Conservation (phyloP, 2,113 vertebrate genomes). For the Sakesphorus luctuosus region DNA sequence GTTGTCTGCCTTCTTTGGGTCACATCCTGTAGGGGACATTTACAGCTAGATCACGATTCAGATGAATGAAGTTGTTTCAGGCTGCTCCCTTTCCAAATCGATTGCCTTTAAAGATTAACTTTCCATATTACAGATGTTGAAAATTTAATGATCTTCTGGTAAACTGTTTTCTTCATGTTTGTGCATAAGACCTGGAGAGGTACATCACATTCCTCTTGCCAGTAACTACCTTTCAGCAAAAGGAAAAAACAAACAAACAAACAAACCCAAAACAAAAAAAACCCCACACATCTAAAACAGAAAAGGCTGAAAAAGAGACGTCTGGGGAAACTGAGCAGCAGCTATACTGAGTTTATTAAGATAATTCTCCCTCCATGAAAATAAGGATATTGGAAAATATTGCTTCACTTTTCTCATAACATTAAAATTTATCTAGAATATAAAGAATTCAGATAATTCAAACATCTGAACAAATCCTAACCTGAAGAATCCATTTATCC, state of each 20-base stretch:
- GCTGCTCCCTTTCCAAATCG: neutral
- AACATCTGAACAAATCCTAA: neutral
- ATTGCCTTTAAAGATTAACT: neutral
- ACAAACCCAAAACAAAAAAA: no score
- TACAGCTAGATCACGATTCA: neutral
- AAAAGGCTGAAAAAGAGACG: neutral
- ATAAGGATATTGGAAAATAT: neutral
- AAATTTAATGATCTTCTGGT: neutral
- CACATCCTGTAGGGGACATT: neutral
- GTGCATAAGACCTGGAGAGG: neutral
- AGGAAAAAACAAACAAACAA: neutral
- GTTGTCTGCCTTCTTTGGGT: neutral
- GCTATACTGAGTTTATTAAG: neutral
- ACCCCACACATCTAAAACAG: no score
- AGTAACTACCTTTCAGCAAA: neutral
- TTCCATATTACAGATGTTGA: neutral
- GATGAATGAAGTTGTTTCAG: neutral
- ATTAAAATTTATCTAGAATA: neutral
- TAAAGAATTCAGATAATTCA: neutral
- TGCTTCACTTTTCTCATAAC: neutral
- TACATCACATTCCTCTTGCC: neutral
- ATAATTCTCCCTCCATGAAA: neutral
- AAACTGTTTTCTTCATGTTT: neutral
- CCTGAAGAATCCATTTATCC: neutral
- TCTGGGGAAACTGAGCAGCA: neutral